Conservation (phyloP, 2,888 invertebrate genomes). For the Agrotis segetum region DNA sequence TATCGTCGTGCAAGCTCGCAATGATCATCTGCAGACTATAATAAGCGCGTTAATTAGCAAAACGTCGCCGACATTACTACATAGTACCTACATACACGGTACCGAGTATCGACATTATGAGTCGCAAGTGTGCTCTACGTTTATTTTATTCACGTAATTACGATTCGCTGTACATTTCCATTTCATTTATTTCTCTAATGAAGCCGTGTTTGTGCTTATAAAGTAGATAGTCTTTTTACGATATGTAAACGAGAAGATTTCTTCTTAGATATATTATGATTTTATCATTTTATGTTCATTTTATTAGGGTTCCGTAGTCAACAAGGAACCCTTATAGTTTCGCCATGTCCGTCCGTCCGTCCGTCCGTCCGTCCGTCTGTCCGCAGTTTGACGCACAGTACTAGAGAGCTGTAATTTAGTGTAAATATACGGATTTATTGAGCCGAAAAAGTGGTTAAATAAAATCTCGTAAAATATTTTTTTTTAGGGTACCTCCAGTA, state of each 20-base stretch:
- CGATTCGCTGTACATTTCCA: conserved; percentile 15
- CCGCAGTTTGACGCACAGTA: too few relatives aligned
- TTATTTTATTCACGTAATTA: conserved; percentile 18
- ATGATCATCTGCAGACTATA: conserved; percentile 29
- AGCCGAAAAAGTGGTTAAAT: too few relatives aligned
- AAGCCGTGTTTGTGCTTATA: not conserved
- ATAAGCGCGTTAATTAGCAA: conserved; percentile 52
- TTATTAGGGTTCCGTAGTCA: too few relatives aligned
- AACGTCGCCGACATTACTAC: conserved; percentile 26
- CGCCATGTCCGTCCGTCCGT: too few relatives aligned
- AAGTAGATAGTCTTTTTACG: not conserved
- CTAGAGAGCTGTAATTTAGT: too few relatives aligned
- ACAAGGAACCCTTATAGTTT: too few relatives aligned
- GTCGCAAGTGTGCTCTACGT: conserved; percentile 46
- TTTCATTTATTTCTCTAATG: conserved; percentile 11
- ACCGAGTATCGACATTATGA: conserved; percentile 41
- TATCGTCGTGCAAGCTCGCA: conserved; percentile 3
- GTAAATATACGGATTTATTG: too few relatives aligned
- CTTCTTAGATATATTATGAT: not conserved
- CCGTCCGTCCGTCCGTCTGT: too few relatives aligned
- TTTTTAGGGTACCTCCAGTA: too few relatives aligned
- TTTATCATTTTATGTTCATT: not conserved
- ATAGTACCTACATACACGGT: conserved; percentile 16
- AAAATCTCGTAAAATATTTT: too few relatives aligned
- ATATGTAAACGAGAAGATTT: not conserved